These are phyloP conservation scores for Eupelmus urozonus DNA, from an alignment of 2,888 invertebrate species.

Conservation along the genomic window DNA sequence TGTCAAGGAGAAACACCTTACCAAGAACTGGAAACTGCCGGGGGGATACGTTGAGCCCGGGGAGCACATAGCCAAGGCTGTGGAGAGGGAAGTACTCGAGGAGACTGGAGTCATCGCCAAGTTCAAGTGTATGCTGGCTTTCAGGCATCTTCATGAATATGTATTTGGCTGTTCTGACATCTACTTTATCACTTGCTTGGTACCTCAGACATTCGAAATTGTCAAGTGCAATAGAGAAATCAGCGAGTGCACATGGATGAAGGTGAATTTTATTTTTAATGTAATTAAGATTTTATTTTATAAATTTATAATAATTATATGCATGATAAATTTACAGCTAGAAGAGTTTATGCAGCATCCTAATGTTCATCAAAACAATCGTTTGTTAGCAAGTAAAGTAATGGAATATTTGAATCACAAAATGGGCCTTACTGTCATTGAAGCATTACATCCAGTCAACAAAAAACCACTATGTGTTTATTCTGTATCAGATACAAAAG, in stretches of 20 bases:
- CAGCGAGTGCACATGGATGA: conserved; percentile 89
- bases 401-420: conserved; percentile 82
- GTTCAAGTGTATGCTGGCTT: conserved; percentile 86
- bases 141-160: conserved; percentile 88
- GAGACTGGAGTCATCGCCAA: conserved; percentile 90
- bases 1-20: conserved; percentile 85
- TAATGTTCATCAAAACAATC: conserved; percentile 85
- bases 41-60: conserved; percentile 94
- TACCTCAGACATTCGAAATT: conserved; percentile 82
- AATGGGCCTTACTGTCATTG: conserved; percentile 81
- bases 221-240: conserved; percentile 88
- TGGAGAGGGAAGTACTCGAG: conserved; percentile 91
- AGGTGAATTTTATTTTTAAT: conserved; percentile 75
- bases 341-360: conserved; percentile 85
- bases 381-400: conserved; percentile 83
- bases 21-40: conserved; percentile 88
- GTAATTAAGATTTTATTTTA: background rate
- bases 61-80: conserved; percentile 90
- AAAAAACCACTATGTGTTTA: conserved; percentile 77
- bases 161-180: conserved; percentile 92
- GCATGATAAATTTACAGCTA: conserved; percentile 72
- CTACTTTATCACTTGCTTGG: conserved; percentile 87
- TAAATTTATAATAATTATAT: too few relatives aligned
- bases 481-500: conserved; percentile 62
- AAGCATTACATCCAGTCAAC: conserved; percentile 78